These are phyloP conservation scores for Bufo bufo DNA, from an alignment of 2,113 vertebrate genomes.

Conservation along the genomic window DNA sequence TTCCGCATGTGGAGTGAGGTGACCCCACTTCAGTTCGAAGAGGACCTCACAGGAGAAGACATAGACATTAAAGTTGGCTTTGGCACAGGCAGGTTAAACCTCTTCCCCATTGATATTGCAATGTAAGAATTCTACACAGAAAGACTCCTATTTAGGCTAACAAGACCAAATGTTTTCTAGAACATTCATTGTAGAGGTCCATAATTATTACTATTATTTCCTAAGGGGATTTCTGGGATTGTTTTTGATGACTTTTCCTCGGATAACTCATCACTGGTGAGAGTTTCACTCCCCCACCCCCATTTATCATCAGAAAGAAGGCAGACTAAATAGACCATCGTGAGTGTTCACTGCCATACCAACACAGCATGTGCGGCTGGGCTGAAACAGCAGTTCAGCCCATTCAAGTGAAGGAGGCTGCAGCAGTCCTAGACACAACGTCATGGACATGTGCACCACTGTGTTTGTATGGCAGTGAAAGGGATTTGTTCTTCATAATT, in stretches of 20 bases:
- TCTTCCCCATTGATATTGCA: neutral
- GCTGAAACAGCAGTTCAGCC: neutral
- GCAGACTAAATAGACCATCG: neutral
- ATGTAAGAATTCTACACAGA: too few species aligned
- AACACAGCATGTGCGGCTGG: neutral
- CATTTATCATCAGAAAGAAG: neutral
- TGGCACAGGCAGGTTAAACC: slow-evolving; percentile 59
- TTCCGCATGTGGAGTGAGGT: slow-evolving; percentile 63
- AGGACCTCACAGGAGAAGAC: slow-evolving; percentile 57
- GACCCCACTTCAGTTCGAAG: slow-evolving; percentile 58
- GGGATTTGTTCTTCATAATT: too few species aligned
- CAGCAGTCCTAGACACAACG: too few species aligned
- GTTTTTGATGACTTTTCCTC: neutral
- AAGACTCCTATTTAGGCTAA: neutral
- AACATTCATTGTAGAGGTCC: neutral
- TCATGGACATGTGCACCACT: too few species aligned
- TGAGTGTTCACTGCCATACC: neutral
- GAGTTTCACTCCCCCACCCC: neutral
- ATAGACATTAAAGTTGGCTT: slow-evolving; percentile 61
- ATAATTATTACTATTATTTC: neutral
- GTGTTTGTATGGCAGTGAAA: too few species aligned
- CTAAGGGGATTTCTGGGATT: neutral
- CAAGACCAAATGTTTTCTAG: neutral
- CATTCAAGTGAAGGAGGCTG: too few species aligned
- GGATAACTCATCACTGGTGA: neutral